A percentile compares a stretch with the other conserved stretches of the same genome.
These are phyloP conservation scores for Calycopis cecrops DNA, from an alignment of 1,140 invertebrate species.

Conservation along the genomic window DNA sequence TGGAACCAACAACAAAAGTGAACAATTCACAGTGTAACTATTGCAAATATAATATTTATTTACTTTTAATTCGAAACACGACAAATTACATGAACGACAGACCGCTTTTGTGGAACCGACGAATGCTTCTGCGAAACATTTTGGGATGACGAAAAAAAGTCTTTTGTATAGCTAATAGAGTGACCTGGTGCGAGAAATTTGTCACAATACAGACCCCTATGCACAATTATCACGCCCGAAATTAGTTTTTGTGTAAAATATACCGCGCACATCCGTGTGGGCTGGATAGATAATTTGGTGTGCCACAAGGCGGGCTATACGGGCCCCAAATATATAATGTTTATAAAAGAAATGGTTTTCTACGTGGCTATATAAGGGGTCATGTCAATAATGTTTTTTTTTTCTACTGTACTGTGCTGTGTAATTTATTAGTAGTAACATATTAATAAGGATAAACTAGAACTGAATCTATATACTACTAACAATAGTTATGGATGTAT, in stretches of 20 bases:
- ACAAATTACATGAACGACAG: neutral
- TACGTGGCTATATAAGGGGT: no score
- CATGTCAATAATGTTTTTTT: no score
- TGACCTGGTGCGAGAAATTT: constrained; percentile 4
- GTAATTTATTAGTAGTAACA: no score
- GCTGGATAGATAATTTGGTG: neutral
- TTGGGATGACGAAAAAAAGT: neutral
- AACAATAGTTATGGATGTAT: no score
- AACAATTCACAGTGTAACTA: no score
- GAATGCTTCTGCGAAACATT: neutral
- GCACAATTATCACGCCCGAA: constrained; percentile 3
- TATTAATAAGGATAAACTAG: no score
- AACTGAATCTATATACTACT: no score
- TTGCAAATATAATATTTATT: neutral
- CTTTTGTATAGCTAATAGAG: constrained; percentile 3
- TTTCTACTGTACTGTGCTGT: no score
- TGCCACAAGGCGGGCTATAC: constrained; percentile 1
- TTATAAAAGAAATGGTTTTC: constrained; percentile 3
- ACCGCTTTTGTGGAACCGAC: neutral
- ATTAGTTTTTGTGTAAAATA: constrained; percentile 9
- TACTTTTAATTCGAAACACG: constrained; percentile 5
- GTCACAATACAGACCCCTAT: constrained; percentile 7
- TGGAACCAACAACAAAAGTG: no score
- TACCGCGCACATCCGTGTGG: neutral
- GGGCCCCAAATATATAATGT: constrained; percentile 1